Evolutionary conservation across 1,140 invertebrate species (phyloP).

Genomic region (Aphaenogaster floridana): DNA sequence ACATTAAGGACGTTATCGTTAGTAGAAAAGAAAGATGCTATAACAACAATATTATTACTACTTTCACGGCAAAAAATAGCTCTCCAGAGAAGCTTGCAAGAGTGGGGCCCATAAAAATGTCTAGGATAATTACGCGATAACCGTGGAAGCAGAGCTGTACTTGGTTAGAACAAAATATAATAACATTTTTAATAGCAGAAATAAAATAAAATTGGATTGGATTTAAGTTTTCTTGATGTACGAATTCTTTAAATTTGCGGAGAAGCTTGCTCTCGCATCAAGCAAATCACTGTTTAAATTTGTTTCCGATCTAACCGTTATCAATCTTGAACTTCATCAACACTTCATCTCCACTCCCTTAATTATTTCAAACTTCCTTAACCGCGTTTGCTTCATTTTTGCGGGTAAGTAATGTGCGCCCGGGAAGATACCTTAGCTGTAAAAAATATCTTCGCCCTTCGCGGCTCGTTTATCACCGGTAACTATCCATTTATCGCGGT

Average conservation of each 20-base stretch:
- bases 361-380: slow-evolving; percentile 63
- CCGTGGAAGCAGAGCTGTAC: background rate
- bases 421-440: slow-evolving; percentile 49
- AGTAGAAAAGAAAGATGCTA: background rate
- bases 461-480: slow-evolving; percentile 64
- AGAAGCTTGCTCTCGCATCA: background rate
- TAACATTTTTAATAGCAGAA: background rate
- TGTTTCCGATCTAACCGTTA: slow-evolving; percentile 28
- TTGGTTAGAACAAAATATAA: background rate
- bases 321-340: slow-evolving; percentile 60
- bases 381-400: slow-evolving; percentile 51
- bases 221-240: background rate
- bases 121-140: background rate
- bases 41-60: slow-evolving; percentile 13
- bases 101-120: background rate
- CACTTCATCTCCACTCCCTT: slow-evolving; percentile 59
- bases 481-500: slow-evolving; percentile 65
- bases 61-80: background rate
- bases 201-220: background rate
- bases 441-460: slow-evolving; percentile 61
- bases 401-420: slow-evolving; percentile 56
- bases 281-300: slow-evolving; percentile 50
- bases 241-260: background rate
- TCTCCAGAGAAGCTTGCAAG: background rate
- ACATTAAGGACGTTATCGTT: background rate